Conservation (phyloP, 37 sponge, comb jelly and placozoan genomes). For the Bolinopsis microptera region DNA sequence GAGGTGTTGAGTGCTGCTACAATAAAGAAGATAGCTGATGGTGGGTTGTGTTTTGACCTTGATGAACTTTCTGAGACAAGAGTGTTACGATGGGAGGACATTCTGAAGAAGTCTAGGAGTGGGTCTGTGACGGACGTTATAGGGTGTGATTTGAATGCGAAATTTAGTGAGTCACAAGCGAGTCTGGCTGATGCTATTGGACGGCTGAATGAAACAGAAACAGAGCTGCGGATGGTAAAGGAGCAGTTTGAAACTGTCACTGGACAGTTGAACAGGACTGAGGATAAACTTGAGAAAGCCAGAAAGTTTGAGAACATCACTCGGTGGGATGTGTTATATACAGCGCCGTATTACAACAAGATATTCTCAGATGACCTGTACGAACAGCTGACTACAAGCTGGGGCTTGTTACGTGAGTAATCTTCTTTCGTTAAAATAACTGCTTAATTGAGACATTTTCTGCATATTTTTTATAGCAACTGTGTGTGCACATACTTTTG, state of each 20-base stretch:
- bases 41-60: not conserved
- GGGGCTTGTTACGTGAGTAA: not conserved
- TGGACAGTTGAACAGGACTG: not conserved
- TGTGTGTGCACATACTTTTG: too few species aligned
- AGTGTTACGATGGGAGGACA: not conserved
- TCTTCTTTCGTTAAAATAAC: too few species aligned
- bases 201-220: not conserved
- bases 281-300: not conserved
- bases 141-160: not conserved
- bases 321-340: not conserved
- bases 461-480: too few species aligned
- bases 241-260: not conserved
- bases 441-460: too few species aligned
- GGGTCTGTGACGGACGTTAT: not conserved
- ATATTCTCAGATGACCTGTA: not conserved
- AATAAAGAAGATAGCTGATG: not conserved
- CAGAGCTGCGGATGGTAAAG: not conserved
- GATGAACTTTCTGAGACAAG: not conserved
- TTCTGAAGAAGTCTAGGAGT: not conserved
- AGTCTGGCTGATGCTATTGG: too few species aligned
- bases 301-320: not conserved
- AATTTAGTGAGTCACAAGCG: too few species aligned
- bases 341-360: not conserved
- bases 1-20: not conserved
- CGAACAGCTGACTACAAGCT: not conserved